These are phyloP conservation scores for Cheiracanthium punctorium DNA, from an alignment of 2,888 invertebrate species.

Conservation along the genomic window DNA sequence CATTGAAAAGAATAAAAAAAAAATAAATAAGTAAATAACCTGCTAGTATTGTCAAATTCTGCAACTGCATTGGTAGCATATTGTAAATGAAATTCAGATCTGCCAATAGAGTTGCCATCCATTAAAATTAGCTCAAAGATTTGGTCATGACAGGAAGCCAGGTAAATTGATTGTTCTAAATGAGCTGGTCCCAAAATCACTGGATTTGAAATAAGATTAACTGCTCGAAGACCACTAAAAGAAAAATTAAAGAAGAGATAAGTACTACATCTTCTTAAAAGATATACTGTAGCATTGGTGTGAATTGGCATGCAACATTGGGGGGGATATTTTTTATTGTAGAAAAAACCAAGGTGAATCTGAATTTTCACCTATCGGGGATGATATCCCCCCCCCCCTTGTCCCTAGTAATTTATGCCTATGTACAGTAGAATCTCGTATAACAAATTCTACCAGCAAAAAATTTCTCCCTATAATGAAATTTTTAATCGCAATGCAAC, in stretches of 20 bases:
- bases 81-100: slow-evolving; percentile 21
- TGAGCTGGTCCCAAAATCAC: slow-evolving; percentile 78
- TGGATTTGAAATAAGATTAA: slow-evolving; percentile 77
- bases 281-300: no score
- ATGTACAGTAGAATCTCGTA: no score
- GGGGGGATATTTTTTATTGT: no score
- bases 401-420: no score
- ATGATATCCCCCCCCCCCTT: no score
- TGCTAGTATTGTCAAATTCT: slow-evolving; percentile 5
- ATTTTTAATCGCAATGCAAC: no score
- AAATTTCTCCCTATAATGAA: no score
- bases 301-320: no score
- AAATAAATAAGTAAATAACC: not conserved
- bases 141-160: slow-evolving; percentile 73
- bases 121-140: slow-evolving; percentile 74
- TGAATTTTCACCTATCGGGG: no score
- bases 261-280: no score
- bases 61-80: not conserved
- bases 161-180: slow-evolving; percentile 76
- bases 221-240: slow-evolving; percentile 73
- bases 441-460: no score
- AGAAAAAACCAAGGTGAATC: no score
- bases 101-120: slow-evolving; percentile 72
- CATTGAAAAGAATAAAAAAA: not conserved
- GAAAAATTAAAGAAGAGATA: slow-evolving; percentile 68